Conservation (phyloP, 2,797 vertebrate species). For the Mareca strepera region DNA sequence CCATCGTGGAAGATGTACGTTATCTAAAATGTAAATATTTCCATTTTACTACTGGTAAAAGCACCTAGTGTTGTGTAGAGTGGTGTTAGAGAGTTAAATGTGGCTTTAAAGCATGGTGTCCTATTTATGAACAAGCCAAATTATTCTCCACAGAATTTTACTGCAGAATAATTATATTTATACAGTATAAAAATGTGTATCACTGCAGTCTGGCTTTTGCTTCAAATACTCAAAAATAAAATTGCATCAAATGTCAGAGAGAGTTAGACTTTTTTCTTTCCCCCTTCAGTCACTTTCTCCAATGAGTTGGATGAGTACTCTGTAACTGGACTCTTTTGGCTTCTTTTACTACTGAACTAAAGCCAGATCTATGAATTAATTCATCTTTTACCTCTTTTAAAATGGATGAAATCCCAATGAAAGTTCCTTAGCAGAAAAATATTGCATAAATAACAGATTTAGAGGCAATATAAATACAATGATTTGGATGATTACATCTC, state of each 20-base stretch:
- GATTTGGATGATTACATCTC: conserved; percentile 55
- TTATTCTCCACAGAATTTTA: not conserved
- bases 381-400: conserved; percentile 41
- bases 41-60: not conserved
- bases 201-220: not conserved
- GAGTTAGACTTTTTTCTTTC: not conserved
- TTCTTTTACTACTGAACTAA: conserved; percentile 26
- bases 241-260: not conserved
- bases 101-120: not conserved
- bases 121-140: not conserved
- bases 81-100: not conserved
- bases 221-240: conserved; percentile 24
- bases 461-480: conserved; percentile 51
- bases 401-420: conserved; percentile 1
- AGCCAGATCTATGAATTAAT: conserved; percentile 62
- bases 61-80: conserved; percentile 1
- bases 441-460: conserved; percentile 56
- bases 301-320: not conserved
- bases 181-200: not conserved
- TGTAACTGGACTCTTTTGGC: conserved; percentile 44
- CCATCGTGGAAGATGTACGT: not conserved
- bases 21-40: not conserved
- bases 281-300: conserved; percentile 30
- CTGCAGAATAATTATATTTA: conserved; percentile 5
- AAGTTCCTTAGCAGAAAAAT: conserved; percentile 29